Percentiles rank a stretch among this genome's conserved stretches.
phyloP scores from a whole-genome alignment of 2,797 vertebrate genomes.

The Siniperca obscura region DNA sequence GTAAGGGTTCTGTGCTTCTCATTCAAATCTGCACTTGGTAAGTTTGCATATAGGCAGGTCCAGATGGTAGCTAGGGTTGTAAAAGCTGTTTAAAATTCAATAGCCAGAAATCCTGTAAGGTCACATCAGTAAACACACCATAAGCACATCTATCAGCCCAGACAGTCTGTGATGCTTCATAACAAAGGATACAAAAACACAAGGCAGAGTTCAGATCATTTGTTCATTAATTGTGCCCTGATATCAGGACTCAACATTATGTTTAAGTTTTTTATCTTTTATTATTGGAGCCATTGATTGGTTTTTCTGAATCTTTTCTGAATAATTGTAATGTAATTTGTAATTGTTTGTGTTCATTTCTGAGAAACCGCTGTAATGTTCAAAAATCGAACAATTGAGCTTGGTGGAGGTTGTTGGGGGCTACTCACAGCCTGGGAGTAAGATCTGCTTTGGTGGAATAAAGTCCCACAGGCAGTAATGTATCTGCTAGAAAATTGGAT shows the following conservation, averaged over 20 bases:
- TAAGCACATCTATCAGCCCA: not conserved
- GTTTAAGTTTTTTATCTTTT: not conserved
- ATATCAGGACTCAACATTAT: not conserved
- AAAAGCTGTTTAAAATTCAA: conserved; percentile 31
- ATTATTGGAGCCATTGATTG: not conserved
- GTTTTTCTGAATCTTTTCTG: not conserved
- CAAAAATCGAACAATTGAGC: too few relatives aligned
- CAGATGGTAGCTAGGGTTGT: conserved; percentile 36
- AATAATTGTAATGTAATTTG: not conserved
- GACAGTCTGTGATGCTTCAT: not conserved
- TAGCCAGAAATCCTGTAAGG: conserved; percentile 27
- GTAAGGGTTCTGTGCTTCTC: conserved; percentile 10
- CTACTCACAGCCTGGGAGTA: not conserved
- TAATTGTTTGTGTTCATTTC: not conserved
- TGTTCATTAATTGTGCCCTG: not conserved
- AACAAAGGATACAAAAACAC: not conserved
- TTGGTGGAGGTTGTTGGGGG: not conserved
- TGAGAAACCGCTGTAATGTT: not conserved
- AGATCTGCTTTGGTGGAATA: not conserved
- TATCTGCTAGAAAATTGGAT: not conserved
- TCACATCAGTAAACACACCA: conserved; percentile 15
- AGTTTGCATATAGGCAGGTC: conserved; percentile 42
- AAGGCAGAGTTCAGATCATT: not conserved
- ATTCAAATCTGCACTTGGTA: conserved; percentile 37
- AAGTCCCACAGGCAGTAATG: not conserved